These are phyloP conservation scores for Drosophila athabasca DNA, from an alignment of 1,140 invertebrate species.

Conservation along the genomic window DNA sequence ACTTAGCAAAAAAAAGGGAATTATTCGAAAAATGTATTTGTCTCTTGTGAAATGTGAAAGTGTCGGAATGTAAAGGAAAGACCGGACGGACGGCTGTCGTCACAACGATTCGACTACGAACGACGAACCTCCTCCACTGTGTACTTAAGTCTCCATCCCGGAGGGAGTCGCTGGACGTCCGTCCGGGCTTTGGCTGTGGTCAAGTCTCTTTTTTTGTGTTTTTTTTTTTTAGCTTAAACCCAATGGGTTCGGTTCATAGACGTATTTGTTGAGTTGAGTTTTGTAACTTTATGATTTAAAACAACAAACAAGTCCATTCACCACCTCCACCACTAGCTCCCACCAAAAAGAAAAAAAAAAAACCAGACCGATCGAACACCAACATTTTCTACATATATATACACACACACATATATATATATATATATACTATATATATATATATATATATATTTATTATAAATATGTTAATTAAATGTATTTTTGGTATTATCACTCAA, in stretches of 20 bases:
- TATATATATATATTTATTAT: slow-evolving; percentile 62
- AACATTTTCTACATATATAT: slow-evolving; percentile 50
- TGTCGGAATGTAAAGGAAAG: slow-evolving; percentile 25
- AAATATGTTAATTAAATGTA: slow-evolving; percentile 68
- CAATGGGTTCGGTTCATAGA: slow-evolving; percentile 74
- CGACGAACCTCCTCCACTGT: slow-evolving; percentile 7
- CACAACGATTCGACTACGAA: background rate
- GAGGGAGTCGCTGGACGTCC: slow-evolving; percentile 7
- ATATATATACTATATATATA: slow-evolving; percentile 25
- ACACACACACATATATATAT: slow-evolving; percentile 34
- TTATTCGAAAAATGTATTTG: slow-evolving; percentile 38
- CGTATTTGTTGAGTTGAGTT: slow-evolving; percentile 71
- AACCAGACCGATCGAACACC: slow-evolving; percentile 36
- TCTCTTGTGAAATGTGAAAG: slow-evolving; percentile 28
- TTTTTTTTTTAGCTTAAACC: slow-evolving; percentile 55
- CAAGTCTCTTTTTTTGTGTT: slow-evolving; percentile 9
- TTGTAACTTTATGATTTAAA: slow-evolving; percentile 63
- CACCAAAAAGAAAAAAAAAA: slow-evolving; percentile 6
- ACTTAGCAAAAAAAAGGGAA: slow-evolving; percentile 48
- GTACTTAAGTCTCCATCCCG: slow-evolving; percentile 58
- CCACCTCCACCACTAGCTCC: background rate
- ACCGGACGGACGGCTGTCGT: slow-evolving; percentile 5
- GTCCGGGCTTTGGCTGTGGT: slow-evolving; percentile 37
- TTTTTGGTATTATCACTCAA: slow-evolving; percentile 77
- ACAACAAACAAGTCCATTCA: slow-evolving; percentile 33